These are phyloP conservation scores for Drosophila pseudoobscura DNA, from an alignment of 1,140 invertebrate genomes.

Conservation along the genomic window DNA sequence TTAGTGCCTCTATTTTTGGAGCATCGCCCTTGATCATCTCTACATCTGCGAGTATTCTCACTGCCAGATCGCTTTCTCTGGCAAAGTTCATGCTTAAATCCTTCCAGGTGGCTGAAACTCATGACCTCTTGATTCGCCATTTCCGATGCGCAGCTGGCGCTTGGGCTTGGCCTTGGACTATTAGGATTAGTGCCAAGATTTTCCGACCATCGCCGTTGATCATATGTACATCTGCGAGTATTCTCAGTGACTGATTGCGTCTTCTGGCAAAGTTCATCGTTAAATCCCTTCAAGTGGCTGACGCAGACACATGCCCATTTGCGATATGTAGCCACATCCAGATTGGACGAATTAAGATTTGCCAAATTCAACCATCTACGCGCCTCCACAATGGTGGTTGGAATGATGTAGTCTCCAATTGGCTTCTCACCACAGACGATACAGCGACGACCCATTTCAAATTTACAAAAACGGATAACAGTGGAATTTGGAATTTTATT, in stretches of 20 bases:
- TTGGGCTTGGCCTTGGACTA: too few species aligned
- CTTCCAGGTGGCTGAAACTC: constrained; percentile 32
- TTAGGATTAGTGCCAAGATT: too few species aligned
- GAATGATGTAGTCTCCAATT: constrained; percentile 21
- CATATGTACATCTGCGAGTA: background rate
- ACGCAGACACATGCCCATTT: constrained; percentile 50
- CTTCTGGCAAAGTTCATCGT: background rate
- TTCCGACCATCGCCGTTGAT: too few species aligned
- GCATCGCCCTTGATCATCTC: background rate
- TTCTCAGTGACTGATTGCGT: background rate
- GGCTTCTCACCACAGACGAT: constrained; percentile 56
- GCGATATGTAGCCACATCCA: constrained; percentile 24
- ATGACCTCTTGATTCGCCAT: too few species aligned
- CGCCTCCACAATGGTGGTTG: constrained; percentile 39
- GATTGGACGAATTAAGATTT: constrained; percentile 9
- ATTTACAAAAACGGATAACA: constrained; percentile 29
- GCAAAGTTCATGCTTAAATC: background rate
- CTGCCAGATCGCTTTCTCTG: background rate
- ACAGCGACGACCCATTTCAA: constrained; percentile 56
- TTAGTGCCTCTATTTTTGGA: too few species aligned
- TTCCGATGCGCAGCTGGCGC: too few species aligned
- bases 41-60: too few species aligned
- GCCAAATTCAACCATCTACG: constrained; percentile 44
- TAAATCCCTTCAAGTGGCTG: constrained; percentile 28
- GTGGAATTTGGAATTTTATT: constrained; percentile 51